Evolutionary conservation across 2,113 vertebrate genomes (phyloP), one percentile per base, ranked within the genome.

Genomic region (Pollimyrus isidori): DNA sequence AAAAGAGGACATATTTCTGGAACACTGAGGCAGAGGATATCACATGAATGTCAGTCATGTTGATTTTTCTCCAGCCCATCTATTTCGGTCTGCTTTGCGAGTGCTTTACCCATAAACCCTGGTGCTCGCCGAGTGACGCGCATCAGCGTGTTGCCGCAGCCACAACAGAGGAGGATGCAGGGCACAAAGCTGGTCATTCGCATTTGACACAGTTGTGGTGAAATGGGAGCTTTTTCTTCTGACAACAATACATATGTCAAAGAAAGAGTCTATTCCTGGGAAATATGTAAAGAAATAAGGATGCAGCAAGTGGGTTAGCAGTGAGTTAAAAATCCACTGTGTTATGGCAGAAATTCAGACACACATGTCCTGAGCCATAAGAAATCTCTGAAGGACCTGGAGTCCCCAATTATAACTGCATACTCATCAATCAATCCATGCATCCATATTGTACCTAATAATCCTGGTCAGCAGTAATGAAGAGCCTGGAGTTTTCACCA

Each of bases 1-100:
- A 73, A 73, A 13, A 73, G n/a, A 30, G 9, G 21, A 23, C 19
- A 49, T 23, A 88, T 23, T 46, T 88, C 45, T 4, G 35, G 42
- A 50, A 62, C n/a, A 30, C 26, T 69, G 58, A 88, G 15, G 26
- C 5, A 15, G 48, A 11, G 69, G 69, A 89, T 50, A 56, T 52
- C 11, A 2, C 76, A 73, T 42, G 15, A 89, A 52, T 13, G 21
- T 80, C 35, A 56, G 30, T 53, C 39, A 73, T n/a, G 80, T 42
- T 88, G 21, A 52, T 46, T 88, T 89, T 83, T 23, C 30, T 45
- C 42, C 49, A 62, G 56, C 89, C 56, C 10, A 23, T 73, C 89
- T 86, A 73, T 87, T 89, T 86, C n/a, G 1, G 46, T 52, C 56
- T 42, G 53, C 17, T 23, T 35, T 35, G 83, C 23, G 7, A 17